Evolutionary conservation across 2,113 vertebrate species (phyloP).

Genomic region (Tupaia tana): DNA sequence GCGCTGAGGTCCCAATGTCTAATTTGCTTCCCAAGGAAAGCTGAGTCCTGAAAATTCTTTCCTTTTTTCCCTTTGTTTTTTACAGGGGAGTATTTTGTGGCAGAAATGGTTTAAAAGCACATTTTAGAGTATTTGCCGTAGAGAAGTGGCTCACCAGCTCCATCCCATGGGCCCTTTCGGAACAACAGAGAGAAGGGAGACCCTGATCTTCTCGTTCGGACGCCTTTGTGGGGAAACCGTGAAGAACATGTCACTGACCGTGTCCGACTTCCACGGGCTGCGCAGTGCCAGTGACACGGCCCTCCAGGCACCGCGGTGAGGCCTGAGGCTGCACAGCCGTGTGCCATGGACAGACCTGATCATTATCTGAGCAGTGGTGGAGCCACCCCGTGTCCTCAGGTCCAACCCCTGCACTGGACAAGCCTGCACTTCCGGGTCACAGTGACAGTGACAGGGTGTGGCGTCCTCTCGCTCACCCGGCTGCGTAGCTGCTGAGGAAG

Average conservation of each 20-base stretch:
- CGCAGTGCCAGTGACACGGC: too few species aligned
- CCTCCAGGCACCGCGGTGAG: too few species aligned
- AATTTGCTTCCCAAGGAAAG: constrained; percentile 83
- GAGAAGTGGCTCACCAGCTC: constrained; percentile 73
- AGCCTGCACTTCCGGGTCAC: not conserved
- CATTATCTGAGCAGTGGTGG: too few species aligned
- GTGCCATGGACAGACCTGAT: too few species aligned
- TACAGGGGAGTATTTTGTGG: constrained; percentile 56
- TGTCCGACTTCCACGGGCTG: too few species aligned
- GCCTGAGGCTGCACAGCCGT: too few species aligned
- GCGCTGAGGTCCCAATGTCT: constrained; percentile 83
- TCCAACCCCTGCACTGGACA: constrained; percentile 67
- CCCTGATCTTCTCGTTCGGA: not conserved
- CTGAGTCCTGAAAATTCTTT: constrained; percentile 72
- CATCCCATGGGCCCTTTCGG: constrained; percentile 58
- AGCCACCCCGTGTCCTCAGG: not conserved
- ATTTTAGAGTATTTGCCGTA: constrained; percentile 63
- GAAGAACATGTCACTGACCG: too few species aligned
- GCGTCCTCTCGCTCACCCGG: constrained; percentile 87
- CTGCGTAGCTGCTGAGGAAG: constrained; percentile 98
- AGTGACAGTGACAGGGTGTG: constrained; percentile 51
- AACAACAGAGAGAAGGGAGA: constrained; percentile 39
- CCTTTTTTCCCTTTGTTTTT: not conserved
- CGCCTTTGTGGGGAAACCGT: constrained; percentile 50
- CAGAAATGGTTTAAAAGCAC: constrained; percentile 68